Evolutionary conservation across 2,888 invertebrate genomes (phyloP), one percentile per base, ranked within the genome.

Genomic region (Stenolophus ochropezus): DNA sequence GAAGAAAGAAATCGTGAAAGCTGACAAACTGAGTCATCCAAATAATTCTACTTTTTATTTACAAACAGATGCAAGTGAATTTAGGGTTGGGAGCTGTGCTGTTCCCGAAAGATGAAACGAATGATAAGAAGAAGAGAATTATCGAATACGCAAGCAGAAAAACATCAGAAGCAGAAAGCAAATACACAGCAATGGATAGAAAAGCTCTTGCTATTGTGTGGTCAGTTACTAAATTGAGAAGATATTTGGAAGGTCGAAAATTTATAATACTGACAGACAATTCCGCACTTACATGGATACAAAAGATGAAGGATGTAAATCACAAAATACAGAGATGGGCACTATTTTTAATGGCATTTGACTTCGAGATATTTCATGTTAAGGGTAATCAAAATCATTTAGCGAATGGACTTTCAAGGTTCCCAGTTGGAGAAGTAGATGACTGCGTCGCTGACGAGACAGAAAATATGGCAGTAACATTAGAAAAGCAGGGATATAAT

Each of bases 11-110:
- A 33, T 33, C 8, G 8, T 33, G 5, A 3, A 27, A 27, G 27
- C 58, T 1, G 21, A 33, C n/a, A 27, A 61, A 8, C n/a, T 78
- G 18, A 69, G 71, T 33, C 77, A 78, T n/a, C 82, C 77, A 6
- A 11, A 61, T 20, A 27, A 3, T 27, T n/a, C n/a, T 27, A 27
- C 27, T 4, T 27, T 27, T 27, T 27, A 27, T 5, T 27, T 27
- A 27, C 33, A 33, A 33, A 33, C 4, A 33, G 1, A 33, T 33
- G 33, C 33, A 1, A 33, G 33, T 33, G 33, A 33, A 3, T 33
- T n/a, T 33, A 33, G 33, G 4, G 8, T 33, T 33, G 33, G 4
- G 33, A 2, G 33, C 4, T 3, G 4, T 33, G 5, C 4, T 33
- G 8, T 33, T 33, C 8, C 33, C 1, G 8, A 33, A 33, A 4